phyloP scores from a whole-genome alignment of 1,140 invertebrate genomes.

The Drosophila simulans region DNA sequence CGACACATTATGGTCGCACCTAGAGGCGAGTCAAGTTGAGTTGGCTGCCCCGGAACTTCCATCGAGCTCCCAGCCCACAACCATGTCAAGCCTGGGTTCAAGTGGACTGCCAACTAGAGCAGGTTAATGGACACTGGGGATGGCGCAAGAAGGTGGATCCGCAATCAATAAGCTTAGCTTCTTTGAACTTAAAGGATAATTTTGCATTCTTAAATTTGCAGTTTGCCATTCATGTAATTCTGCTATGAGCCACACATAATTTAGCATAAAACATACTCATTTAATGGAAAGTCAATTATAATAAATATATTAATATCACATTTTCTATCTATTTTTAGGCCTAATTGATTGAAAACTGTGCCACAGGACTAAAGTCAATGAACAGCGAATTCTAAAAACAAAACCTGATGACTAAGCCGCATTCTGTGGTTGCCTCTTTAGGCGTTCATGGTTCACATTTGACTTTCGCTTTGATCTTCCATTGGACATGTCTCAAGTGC shows the following conservation, averaged over 20 bases:
- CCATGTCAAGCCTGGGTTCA: slow-evolving; percentile 47
- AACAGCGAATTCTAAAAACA: not conserved
- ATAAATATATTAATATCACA: no score
- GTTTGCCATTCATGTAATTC: no score
- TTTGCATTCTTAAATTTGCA: not conserved
- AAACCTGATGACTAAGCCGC: slow-evolving; percentile 2
- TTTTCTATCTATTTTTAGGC: not conserved
- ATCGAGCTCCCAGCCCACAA: slow-evolving; percentile 25
- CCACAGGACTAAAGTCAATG: not conserved
- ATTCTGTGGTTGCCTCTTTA: slow-evolving; percentile 12
- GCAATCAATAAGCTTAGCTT: slow-evolving; percentile 39
- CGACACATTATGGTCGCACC: slow-evolving; percentile 56
- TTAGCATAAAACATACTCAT: no score
- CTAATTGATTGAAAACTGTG: not conserved
- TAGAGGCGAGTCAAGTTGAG: slow-evolving; percentile 45
- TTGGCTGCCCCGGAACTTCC: slow-evolving; percentile 26
- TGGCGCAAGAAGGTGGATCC: slow-evolving; percentile 3
- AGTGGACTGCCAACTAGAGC: slow-evolving; percentile 54
- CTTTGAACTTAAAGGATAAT: slow-evolving; percentile 18
- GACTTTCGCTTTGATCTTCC: slow-evolving; percentile 59
- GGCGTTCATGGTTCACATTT: slow-evolving; percentile 37
- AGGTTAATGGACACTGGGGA: slow-evolving; percentile 47
- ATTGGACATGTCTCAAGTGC: slow-evolving; percentile 50
- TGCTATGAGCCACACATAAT: no score
- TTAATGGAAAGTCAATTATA: no score